Base-by-base conservation (phyloP, 2,797 vertebrate species). In the Eospalax fontanierii region DNA sequence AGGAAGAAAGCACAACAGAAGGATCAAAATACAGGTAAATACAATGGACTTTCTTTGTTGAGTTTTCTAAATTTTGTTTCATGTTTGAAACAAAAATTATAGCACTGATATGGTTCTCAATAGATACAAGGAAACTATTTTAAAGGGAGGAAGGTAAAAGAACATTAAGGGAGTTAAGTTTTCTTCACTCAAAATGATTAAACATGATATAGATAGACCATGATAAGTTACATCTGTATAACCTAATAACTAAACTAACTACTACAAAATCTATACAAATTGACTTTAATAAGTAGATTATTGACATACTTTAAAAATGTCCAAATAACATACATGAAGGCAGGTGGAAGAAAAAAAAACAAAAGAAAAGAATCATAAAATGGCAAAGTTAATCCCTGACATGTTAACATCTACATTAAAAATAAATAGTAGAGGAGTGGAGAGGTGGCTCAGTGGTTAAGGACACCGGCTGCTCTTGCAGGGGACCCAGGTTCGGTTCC, bases 391-490 rank as follows among this genome's bases (percentile, higher is more conserved):
- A 68, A 81, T 24, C 33, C 75, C 71, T 89, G 57, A 78, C 8
- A 61, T 82, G 80, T 78, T 24, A 96, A 70, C 81, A 92, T 81
- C 12, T 70, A 80, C 82, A 79, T 88, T 90, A 95, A 92, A 65
- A 33, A 63, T 40, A 91, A 61, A 50, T 66, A 63, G 28, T 68
- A 54, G 50, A 54, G 50, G 50, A 12, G 8, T 54, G 14, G 50
- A 54, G 50, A 54, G 50, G 14, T 54, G 50, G 50, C 50, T 54
- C 50, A 54, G 50, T 14, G 12, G 12, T 54, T 54, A 54, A 54
- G 50, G 14, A 15, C 50, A 54, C 50, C 14, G 50, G 50, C 12
- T 54, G 50, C 12, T 54, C 8, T 54, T 54, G 50, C 50, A 54
- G 50, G 14, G 14, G 50, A 54, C 50, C 50, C 14, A 12, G 14